Percentiles rank a stretch among this genome's conserved stretches.
These are phyloP conservation scores for Cyanocitta stelleri DNA, from an alignment of 2,113 vertebrate genomes.

Conservation along the genomic window DNA sequence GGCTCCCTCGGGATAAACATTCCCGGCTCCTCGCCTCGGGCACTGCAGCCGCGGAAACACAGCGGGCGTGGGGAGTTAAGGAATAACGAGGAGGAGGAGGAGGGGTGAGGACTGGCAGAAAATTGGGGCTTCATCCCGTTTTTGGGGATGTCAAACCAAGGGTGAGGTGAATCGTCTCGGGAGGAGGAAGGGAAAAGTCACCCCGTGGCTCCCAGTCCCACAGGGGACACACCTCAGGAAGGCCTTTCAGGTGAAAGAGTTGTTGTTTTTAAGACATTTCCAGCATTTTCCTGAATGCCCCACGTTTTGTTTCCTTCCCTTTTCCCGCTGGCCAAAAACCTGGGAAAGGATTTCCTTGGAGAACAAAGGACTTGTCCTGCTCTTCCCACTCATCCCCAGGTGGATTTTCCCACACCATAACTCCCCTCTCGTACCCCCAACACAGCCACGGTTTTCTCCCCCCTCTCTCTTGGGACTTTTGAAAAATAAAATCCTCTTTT, in stretches of 20 bases:
- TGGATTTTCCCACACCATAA: not conserved
- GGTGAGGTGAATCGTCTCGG: not conserved
- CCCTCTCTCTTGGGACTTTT: not conserved
- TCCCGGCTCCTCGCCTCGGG: constrained; percentile 64
- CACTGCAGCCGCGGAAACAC: constrained; percentile 65
- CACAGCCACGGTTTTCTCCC: not conserved
- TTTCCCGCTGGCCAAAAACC: not conserved
- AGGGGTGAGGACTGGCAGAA: not conserved
- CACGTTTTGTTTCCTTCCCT: not conserved
- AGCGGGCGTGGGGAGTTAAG: constrained; percentile 68
- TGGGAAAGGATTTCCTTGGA: not conserved
- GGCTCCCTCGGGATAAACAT: constrained; percentile 54
- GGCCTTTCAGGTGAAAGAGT: not conserved
- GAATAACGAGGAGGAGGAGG: not conserved
- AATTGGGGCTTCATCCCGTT: not conserved
- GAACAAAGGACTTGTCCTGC: not conserved
- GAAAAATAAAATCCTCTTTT: too few relatives aligned
- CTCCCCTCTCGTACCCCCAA: not conserved
- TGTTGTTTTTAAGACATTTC: not conserved
- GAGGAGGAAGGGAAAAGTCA: not conserved
- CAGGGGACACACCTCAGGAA: not conserved
- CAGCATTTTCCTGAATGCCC: not conserved
- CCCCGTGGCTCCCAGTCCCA: not conserved
- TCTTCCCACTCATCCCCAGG: not conserved
- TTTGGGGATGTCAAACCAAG: constrained; percentile 1